Base-by-base conservation (phyloP, 1,140 invertebrate species). In the Apocrypta bakeri region DNA sequence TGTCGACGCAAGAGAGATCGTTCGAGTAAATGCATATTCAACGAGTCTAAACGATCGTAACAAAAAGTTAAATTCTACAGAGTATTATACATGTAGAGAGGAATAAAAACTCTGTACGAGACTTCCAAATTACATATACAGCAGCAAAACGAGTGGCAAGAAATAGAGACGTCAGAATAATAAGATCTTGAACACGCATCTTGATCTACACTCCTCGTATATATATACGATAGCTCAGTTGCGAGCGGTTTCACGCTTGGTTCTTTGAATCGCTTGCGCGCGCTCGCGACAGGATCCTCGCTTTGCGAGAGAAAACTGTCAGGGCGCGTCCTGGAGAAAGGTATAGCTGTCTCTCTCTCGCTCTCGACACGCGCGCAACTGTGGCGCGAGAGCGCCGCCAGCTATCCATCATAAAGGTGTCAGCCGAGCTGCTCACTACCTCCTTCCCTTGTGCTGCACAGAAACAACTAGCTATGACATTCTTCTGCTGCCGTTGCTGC, bases 401-500 rank as follows among this genome's bases (percentile, higher is more conserved):
- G 84, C 87, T 86, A 92, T 92, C 91, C 90, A 92, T 92, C 91
- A 92, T 87, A 66, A 83, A 89, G 85, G 88, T 91, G 91, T 91
- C 91, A 92, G 87, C 33, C 2, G 48, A 56, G 48, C 21, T 56
- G 48, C 21, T 25, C 21, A 17, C 48, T 56, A 56, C 77, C 66
- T 56, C 83, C 87, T 88, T 86, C 87, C 87, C 89, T 88, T 84
- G 83, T 89, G 85, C 81, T 83, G 48, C n/a, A 14, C 84, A 90
- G 90, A 91, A 91, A 91, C 90, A 91, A 90, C 90, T 90, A 92
- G 87, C 90, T 92, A 90, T 90, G 90, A 91, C 90, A 91, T 91
- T 92, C 90, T 90, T 92, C 87, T 88, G 63, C 17, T 37, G 84
- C 83, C 81, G 82, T 66, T 37, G 33, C 33, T 82, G 25, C 71